Evolutionary conservation across 1,140 invertebrate genomes (phyloP), one percentile per base, ranked within the genome.

Genomic region (Dendroctonus valens): DNA sequence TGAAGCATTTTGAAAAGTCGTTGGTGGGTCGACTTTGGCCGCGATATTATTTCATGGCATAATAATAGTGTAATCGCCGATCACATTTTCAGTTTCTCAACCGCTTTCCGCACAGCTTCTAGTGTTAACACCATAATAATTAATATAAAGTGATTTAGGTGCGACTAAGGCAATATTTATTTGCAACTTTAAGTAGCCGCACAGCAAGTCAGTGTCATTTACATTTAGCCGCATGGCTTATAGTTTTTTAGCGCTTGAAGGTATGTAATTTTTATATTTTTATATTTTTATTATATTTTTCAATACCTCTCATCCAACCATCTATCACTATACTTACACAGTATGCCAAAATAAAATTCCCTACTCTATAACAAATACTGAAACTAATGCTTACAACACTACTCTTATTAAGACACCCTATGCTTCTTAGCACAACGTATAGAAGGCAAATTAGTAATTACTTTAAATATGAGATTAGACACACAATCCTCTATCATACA

Each of bases 401-500:
- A 68, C 54, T 46, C 8, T 59, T 63, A 62, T 53, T 64, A 50
- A 63, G 41, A 68, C 62, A 63, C 59, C 55, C 62, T 68, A 67
- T 69, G 65, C 59, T 67, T 67, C 52, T 70, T 69, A 69, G 65
- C 65, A 53, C 15, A 51, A 11, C 50, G 52, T 53, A 26, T 64
- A 65, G 63, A 59, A 65, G 52, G 44, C 63, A 58, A 41, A 50
- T 50, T 41, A 44, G 51, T 52, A 41, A 12, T 52, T 59, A 54
- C 7, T 44, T 54, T n/a, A 73, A 58, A 39, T 52, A 26, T 26
- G 46, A 59, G 53, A 40, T 26, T 26, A 60, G 37, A 67, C 59
- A 67, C 64, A 51, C 58, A 44, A 44, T 59, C 64, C 55, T 66
- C 74, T 73, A 73, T 75, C 69, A 72, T 75, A 74, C 72, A 70